Base-by-base conservation (phyloP, 1,140 invertebrate genomes). In the Eupeodes corollae region DNA sequence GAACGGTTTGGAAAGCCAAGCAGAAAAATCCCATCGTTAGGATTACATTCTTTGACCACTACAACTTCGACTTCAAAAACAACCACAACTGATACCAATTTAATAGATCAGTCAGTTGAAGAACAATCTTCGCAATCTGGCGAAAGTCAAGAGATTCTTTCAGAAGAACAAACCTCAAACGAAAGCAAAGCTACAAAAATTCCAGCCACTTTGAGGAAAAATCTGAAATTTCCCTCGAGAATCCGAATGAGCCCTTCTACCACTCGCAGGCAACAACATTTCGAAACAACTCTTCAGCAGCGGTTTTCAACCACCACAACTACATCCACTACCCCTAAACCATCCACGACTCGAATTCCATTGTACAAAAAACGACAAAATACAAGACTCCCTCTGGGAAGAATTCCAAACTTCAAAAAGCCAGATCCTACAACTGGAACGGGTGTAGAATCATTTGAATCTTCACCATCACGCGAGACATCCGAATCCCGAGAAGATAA, bases 271-370 rank as follows among this genome's bases (percentile, higher is more conserved):
- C 5, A 42, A 45, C 0, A 16, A 32, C 14, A 34, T 47, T 33
- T 26, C 10, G 38, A 31, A 42, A 53, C 54, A 32, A 44, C 47
- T 19, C 26, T 40, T 37, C 40, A 46, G 40, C 34, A 49, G 10
- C 13, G 44, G 12, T 33, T 47, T 12, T 35, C 47, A 5, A 21
- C 44, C 13, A 44, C 37, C 8, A 35, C 46, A 38, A 19, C 49
- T n/a, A 42, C 26, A 19, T 30, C 35, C 34, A 46, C 48, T 11
- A 44, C 47, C 11, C 47, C 48, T 15, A 43, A 47, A 15, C 41
- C 48, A 11, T 50, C 56, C 38, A 63, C 63, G 41, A 65, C 62
- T n/a, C 56, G 60, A 1, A 33, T 65, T 46, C 63, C 63, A n/a
- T 45, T 65, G 1, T 65, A 65, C 44, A 65, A 65, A 33, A 65